Conservation (phyloP, 2,888 invertebrate species). For the Theretra japonica region DNA sequence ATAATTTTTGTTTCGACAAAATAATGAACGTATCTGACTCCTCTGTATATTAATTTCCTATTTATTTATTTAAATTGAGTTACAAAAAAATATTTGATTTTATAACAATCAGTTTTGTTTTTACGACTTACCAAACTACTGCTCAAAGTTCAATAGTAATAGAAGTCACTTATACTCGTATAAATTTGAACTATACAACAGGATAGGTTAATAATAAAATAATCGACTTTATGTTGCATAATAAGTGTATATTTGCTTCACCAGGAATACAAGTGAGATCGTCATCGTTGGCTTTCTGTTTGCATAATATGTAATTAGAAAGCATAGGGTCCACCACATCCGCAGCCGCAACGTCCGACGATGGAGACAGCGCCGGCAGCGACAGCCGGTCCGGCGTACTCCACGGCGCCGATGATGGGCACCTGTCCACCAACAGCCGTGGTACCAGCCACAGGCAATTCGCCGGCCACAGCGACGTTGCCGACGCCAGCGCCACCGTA, state of each 20-base stretch:
- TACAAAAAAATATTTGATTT: too few relatives aligned
- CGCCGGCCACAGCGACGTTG: constrained; percentile 42
- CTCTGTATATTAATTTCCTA: too few relatives aligned
- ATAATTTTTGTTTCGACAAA: too few relatives aligned
- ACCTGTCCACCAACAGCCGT: constrained; percentile 47
- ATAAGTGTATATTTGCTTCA: not conserved
- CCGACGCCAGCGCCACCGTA: constrained; percentile 39
- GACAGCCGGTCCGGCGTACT: constrained; percentile 49
- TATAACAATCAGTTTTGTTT: too few relatives aligned
- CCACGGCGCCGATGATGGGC: constrained; percentile 46
- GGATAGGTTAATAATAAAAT: too few relatives aligned
- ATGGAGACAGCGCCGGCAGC: constrained; percentile 50
- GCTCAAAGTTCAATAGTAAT: too few relatives aligned
- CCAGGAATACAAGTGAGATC: not conserved
- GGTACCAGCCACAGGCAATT: constrained; percentile 46
- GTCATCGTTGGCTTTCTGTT: too few relatives aligned
- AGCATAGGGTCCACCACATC: constrained; percentile 34
- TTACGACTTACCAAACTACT: too few relatives aligned
- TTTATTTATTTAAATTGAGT: too few relatives aligned
- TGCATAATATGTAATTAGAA: not conserved
- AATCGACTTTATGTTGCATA: not conserved
- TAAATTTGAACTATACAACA: too few relatives aligned
- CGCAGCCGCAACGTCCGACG: constrained; percentile 49
- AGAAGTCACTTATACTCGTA: too few relatives aligned
- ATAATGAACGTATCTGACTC: too few relatives aligned